Percentiles rank a stretch among this genome's conserved stretches.
phyloP scores from a whole-genome alignment of 2,113 vertebrate species.

The Dipodomys merriami region DNA sequence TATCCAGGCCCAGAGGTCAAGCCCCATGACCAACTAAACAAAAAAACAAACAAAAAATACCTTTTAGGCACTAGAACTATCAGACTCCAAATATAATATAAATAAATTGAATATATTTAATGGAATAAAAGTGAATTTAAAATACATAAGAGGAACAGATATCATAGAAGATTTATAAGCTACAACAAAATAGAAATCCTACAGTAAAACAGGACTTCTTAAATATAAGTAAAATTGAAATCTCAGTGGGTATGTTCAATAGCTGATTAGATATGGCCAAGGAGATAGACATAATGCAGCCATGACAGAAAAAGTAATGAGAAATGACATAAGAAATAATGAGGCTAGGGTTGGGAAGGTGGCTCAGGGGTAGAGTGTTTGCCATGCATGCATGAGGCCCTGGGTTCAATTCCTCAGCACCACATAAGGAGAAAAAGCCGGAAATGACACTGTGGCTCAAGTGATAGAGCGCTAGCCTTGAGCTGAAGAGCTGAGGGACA shows the following conservation, averaged over 20 bases:
- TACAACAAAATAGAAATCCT: too few relatives aligned
- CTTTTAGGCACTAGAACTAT: not conserved
- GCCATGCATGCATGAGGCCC: too few relatives aligned
- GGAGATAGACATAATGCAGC: not conserved
- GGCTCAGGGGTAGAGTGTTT: too few relatives aligned
- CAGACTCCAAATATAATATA: not conserved
- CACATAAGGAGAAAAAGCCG: too few relatives aligned
- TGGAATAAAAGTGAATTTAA: constrained; percentile 36
- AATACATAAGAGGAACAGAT: not conserved
- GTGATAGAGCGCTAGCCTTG: too few relatives aligned
- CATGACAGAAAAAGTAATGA: not conserved
- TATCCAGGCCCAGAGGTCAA: too few relatives aligned
- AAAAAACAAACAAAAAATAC: too few relatives aligned
- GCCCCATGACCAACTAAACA: too few relatives aligned
- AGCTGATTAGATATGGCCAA: constrained; percentile 1
- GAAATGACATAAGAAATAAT: not conserved
- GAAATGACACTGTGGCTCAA: too few relatives aligned
- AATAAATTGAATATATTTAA: not conserved
- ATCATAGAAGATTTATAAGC: too few relatives aligned
- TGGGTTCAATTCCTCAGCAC: too few relatives aligned
- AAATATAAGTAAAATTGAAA: not conserved
- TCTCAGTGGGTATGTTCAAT: not conserved
- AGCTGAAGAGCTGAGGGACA: too few relatives aligned
- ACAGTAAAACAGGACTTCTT: not conserved
- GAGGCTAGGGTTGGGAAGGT: not conserved